Conservation (phyloP, 2,113 vertebrate genomes). For the Stomatorhinus ivindoensis region DNA sequence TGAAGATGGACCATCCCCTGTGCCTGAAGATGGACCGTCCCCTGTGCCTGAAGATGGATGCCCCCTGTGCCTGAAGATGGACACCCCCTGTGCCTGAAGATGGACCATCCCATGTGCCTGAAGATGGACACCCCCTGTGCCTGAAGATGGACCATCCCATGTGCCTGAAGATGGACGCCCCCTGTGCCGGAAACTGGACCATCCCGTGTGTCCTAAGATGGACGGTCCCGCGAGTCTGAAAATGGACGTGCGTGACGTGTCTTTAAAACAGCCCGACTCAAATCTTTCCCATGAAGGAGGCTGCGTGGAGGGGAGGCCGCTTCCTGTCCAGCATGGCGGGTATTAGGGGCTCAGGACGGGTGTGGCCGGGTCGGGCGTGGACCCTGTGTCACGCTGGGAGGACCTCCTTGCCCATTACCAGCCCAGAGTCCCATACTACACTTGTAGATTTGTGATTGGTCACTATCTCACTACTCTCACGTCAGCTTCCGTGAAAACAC, state of each 20-base stretch:
- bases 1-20: neutral
- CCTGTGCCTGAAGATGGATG: no score
- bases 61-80: no score
- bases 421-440: neutral
- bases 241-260: neutral
- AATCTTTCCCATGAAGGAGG: neutral
- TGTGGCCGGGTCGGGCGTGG: neutral
- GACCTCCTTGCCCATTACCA: neutral
- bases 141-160: no score
- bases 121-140: neutral
- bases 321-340: neutral
- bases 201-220: neutral
- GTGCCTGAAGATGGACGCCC: neutral
- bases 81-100: no score
- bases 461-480: neutral
- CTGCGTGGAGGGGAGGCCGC: neutral
- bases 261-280: neutral
- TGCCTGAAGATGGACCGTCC: no score
- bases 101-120: neutral
- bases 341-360: neutral
- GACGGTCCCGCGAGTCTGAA: neutral
- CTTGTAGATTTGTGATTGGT: neutral
- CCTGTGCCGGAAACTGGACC: no score
- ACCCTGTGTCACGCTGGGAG: no score
- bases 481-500: neutral